Base-by-base conservation (phyloP, 1,140 invertebrate genomes). In the Euwallacea similis region DNA sequence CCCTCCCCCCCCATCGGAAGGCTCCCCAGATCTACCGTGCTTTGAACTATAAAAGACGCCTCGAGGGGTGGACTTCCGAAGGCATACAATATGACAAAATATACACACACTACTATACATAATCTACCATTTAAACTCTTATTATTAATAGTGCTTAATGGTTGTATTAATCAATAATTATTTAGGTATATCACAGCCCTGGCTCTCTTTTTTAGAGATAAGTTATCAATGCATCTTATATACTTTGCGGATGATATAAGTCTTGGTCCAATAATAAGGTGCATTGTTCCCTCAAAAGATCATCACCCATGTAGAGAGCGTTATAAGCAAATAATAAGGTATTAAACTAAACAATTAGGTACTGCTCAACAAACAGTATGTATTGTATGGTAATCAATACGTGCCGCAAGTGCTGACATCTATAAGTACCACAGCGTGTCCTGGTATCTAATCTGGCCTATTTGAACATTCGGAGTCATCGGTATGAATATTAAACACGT, bases 121-220 rank as follows among this genome's bases (percentile, higher is more conserved):
- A 33, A 33, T 33, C 21, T 33, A 33, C 21, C 21, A 33, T 33
- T 33, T 33, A 33, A 33, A 33, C 21, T 33, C 21, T 33, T 33
- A 33, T 33, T 33, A 33, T 33, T 33, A 33, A 33, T 50, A 50
- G 46, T 50, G 9, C 9, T 55, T 66, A 68, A 60, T 42, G 66
- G n/a, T 60, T 61, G 55, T 41, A 10, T 59, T 59, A 59, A 68
- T 68, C 60, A 50, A 13, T 50, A 50, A 50, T 50, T 50, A 50
- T 50, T 50, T 33, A 58, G 41, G 42, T 71, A 64, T 71, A 71
- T 71, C 69, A 71, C 69, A 71, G 69, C 44, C 58, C 21, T 64
- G 61, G 41, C 61, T 58, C 69, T 71, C 69, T 71, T 56, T 10
- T 15, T 16, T 13, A 10, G 46, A 64, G 59, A 61, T 61, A 61